Conservation (phyloP, 1,140 invertebrate genomes). For the Caerostris extrusa region DNA sequence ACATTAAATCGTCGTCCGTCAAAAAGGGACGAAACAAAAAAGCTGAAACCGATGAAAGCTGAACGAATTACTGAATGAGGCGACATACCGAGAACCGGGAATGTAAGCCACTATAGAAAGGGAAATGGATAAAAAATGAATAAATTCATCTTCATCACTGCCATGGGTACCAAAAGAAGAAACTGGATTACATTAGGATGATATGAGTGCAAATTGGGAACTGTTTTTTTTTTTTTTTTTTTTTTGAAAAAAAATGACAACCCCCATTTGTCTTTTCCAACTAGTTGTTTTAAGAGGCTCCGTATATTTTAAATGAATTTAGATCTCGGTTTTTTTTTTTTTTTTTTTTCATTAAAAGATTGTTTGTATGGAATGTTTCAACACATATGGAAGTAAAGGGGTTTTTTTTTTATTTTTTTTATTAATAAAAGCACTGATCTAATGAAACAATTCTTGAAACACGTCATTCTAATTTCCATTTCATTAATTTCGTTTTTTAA, state of each 20-base stretch:
- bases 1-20: slow-evolving; percentile 21
- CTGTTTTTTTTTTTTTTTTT: slow-evolving; percentile 38
- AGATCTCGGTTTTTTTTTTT: no score
- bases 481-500: no score
- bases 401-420: no score
- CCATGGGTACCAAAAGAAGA: slow-evolving; percentile 60
- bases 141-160: slow-evolving; percentile 71
- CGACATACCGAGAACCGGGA: not conserved
- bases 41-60: slow-evolving; percentile 45
- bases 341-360: no score
- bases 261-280: slow-evolving; percentile 16
- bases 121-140: slow-evolving; percentile 11
- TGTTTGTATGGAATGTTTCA: no score
- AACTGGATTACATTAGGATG: slow-evolving; percentile 16
- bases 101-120: no score
- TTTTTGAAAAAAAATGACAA: slow-evolving; percentile 1
- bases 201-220: slow-evolving; percentile 48
- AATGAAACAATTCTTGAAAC: no score
- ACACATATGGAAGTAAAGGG: no score
- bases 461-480: no score
- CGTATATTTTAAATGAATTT: no score
- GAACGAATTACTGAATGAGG: not conserved
- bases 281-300: not conserved
- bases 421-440: no score
- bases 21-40: not conserved